Evolutionary conservation across 2,113 vertebrate genomes (phyloP), one percentile per base, ranked within the genome.

Genomic region (Perca flavescens): DNA sequence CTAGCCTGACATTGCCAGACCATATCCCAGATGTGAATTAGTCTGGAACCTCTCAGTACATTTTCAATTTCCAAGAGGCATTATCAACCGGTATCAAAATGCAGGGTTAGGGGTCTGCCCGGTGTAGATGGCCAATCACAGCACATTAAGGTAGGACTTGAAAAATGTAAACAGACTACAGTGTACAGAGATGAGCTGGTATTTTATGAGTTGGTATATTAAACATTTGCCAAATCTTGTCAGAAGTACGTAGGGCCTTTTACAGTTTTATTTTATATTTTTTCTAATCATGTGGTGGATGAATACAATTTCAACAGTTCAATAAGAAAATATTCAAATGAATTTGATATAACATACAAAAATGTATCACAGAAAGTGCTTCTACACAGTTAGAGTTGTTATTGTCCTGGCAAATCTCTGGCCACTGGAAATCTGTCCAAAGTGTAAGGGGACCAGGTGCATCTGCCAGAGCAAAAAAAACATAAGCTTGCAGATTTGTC

Each of bases 381-480:
- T 43, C 2, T 40, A 63, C 34, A 13, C 19, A 4, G 28, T 61
- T 10, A 11, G 58, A 40, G 61, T n/a, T 63, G 61, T 21, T 34
- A 40, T 63, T 63, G 61, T 16, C 34, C 19, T 34, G 34, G 28
- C 34, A 11, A 40, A 34, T 40, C 61, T 40, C 13, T 13, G 19
- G 61, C 36, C 19, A 6, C 21, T 40, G 34, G 34, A 40, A 63
- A 13, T 10, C 4, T 40, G 61, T 63, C 34, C 61, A 63, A 63
- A 63, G 34, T 19, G 8, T 10, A 40, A 19, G 21, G 11, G 11
- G 34, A 40, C 60, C 40, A 9, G 40, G 40, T 2, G 1, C 17
- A 62, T 62, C 31, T 21, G 60, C 34, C 60, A 62, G 60, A 46
- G 40, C 62, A 64, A 46, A 64, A 40, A 49, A 52, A 52, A 21